Conservation (phyloP, 2,797 vertebrate species). For the Manis crassicaudata region DNA sequence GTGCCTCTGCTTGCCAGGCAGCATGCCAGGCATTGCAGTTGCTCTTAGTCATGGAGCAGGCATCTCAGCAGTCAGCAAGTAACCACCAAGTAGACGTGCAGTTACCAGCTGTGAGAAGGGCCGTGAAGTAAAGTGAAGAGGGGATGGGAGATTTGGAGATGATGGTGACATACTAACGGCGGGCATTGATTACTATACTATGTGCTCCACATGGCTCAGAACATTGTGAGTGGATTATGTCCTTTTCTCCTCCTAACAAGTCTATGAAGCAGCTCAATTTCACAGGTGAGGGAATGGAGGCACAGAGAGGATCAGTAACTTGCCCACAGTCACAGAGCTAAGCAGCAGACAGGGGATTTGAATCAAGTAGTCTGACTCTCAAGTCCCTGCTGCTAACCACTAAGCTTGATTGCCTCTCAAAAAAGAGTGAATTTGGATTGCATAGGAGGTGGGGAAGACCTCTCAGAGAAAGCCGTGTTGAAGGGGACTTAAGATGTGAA, state of each 20-base stretch:
- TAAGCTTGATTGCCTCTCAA: background rate
- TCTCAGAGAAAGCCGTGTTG: background rate
- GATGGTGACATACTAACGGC: background rate
- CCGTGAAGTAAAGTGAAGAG: background rate
- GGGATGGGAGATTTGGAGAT: background rate
- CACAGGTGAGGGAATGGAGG: background rate
- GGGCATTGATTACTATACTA: background rate
- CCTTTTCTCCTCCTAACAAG: background rate
- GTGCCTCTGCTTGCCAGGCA: background rate
- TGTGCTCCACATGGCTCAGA: fast-evolving
- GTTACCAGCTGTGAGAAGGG: background rate
- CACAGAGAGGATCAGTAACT: background rate
- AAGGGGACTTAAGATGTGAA: background rate
- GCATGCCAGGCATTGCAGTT: fast-evolving
- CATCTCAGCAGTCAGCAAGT: background rate
- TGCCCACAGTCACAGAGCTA: background rate
- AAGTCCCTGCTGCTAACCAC: background rate
- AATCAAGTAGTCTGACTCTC: background rate
- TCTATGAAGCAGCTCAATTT: background rate
- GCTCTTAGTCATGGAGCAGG: background rate
- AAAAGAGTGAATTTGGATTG: background rate
- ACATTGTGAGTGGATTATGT: background rate
- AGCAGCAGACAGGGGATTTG: background rate
- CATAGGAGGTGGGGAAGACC: background rate
- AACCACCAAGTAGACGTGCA: background rate